Conservation (phyloP, 2,113 vertebrate genomes). For the Coptodon bakossiorum region DNA sequence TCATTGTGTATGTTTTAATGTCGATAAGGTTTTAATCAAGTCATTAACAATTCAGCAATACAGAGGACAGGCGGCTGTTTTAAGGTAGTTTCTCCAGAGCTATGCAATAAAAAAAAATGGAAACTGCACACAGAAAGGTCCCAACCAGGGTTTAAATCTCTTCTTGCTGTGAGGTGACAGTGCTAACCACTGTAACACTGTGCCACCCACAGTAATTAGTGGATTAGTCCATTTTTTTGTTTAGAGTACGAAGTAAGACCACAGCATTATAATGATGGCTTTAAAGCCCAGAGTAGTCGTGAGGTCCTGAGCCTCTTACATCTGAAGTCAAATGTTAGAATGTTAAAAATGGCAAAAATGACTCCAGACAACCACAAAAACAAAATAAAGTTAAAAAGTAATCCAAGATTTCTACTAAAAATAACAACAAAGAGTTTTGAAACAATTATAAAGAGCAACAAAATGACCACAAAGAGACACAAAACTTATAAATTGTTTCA, state of each 20-base stretch:
- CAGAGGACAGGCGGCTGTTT: not conserved
- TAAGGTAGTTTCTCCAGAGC: not conserved
- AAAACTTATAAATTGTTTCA: not conserved
- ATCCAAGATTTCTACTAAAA: not conserved
- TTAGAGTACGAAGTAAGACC: not conserved
- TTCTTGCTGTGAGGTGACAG: not conserved
- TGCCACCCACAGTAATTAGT: not conserved
- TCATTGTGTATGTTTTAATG: not conserved
- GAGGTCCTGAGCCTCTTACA: not conserved
- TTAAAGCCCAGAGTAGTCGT: rapidly evolving
- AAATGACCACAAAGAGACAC: not conserved
- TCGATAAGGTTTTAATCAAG: not conserved
- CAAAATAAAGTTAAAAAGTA: not conserved
- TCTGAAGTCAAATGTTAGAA: not conserved
- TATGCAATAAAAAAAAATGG: not conserved
- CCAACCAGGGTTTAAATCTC: not conserved
- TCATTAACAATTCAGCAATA: not conserved
- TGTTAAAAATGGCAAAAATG: not conserved
- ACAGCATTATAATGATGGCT: not conserved
- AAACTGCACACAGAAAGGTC: not conserved
- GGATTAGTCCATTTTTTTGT: not conserved
- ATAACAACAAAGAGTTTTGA: not conserved
- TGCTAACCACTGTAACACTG: not conserved
- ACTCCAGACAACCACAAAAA: not conserved
- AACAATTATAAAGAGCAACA: not conserved